Percentiles rank a stretch among this genome's conserved stretches.
phyloP scores from a whole-genome alignment of 2,888 invertebrate genomes.

The Drosophila atripex region DNA sequence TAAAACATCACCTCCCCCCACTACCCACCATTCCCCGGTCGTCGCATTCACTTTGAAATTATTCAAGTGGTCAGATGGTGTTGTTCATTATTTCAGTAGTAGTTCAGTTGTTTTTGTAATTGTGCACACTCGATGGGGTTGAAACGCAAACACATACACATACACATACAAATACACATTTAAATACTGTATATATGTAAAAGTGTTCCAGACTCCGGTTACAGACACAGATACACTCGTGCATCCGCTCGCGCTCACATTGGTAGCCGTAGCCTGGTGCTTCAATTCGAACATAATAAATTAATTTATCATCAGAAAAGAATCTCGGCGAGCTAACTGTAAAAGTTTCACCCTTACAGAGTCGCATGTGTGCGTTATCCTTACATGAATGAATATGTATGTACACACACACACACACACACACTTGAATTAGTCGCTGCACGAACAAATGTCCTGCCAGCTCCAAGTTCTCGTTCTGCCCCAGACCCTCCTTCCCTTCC shows the following conservation, averaged over 20 bases:
- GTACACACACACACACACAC: conserved; percentile 28
- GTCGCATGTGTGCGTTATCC: conserved; percentile 16
- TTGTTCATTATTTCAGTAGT: conserved; percentile 74
- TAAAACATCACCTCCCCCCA: conserved; percentile 68
- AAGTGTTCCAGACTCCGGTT: conserved; percentile 18
- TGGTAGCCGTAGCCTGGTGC: conserved; percentile 43
- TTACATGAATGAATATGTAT: conserved; percentile 3
- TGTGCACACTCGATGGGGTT: conserved; percentile 65
- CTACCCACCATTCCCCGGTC: conserved; percentile 10
- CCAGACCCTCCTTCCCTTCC: no score
- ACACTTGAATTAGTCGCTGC: conserved; percentile 60
- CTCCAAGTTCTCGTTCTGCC: conserved; percentile 13
- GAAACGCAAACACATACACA: conserved; percentile 46
- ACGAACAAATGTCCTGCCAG: conserved; percentile 39
- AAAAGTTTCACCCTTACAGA: conserved; percentile 74
- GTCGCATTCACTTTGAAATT: conserved; percentile 58
- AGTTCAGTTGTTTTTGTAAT: conserved; percentile 38
- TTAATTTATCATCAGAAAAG: conserved; percentile 82
- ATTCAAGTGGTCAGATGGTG: conserved; percentile 79
- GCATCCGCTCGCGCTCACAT: conserved; percentile 45
- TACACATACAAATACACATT: neutral
- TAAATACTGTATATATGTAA: neutral
- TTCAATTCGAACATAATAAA: conserved; percentile 82
- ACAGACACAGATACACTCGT: conserved; percentile 19
- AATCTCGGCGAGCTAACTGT: conserved; percentile 74